Evolutionary conservation across 92 coral and sea anemone species (phyloP).

Genomic region (Metridium senile): DNA sequence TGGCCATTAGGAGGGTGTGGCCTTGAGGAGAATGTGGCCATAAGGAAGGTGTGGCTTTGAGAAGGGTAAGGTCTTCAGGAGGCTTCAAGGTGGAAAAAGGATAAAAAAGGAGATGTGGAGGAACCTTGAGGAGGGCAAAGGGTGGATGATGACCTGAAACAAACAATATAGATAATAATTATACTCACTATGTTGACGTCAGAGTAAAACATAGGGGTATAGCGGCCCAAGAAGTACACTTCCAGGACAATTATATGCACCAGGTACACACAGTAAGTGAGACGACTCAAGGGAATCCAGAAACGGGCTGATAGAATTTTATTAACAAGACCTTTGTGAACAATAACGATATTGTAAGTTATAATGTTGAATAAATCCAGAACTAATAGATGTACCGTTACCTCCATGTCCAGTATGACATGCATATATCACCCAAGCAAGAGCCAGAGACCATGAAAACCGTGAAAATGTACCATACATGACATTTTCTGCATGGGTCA

Average conservation of each 20-base stretch:
- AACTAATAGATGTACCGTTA: too few relatives aligned
- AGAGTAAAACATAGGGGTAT: slow-evolving; percentile 48
- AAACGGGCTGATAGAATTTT: slow-evolving; percentile 75
- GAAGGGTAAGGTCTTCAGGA: too few relatives aligned
- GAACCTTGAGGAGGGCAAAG: too few relatives aligned
- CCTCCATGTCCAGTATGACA: slow-evolving; percentile 81
- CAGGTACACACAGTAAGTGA: slow-evolving; percentile 84
- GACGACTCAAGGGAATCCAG: slow-evolving; percentile 93
- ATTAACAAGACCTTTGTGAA: slow-evolving; percentile 70
- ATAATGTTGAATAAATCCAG: too few relatives aligned
- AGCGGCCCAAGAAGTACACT: slow-evolving; percentile 46
- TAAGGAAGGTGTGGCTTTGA: too few relatives aligned
- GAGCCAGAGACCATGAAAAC: slow-evolving; percentile 75
- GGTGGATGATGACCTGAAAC: too few relatives aligned
- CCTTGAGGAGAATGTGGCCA: too few relatives aligned
- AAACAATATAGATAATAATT: not conserved
- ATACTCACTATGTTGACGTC: slow-evolving; percentile 55
- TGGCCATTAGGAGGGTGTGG: too few relatives aligned
- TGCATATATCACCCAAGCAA: slow-evolving; percentile 84
- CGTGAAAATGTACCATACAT: slow-evolving; percentile 70
- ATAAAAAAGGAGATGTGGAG: too few relatives aligned
- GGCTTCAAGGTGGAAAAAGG: too few relatives aligned
- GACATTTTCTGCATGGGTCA: slow-evolving; percentile 62
- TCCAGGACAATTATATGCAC: slow-evolving; percentile 70
- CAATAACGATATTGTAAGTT: not conserved